A percentile compares a stretch with the other conserved stretches of the same genome.
phyloP scores from a whole-genome alignment of 2,113 vertebrate genomes.

The Chascanopsetta lugubris region DNA sequence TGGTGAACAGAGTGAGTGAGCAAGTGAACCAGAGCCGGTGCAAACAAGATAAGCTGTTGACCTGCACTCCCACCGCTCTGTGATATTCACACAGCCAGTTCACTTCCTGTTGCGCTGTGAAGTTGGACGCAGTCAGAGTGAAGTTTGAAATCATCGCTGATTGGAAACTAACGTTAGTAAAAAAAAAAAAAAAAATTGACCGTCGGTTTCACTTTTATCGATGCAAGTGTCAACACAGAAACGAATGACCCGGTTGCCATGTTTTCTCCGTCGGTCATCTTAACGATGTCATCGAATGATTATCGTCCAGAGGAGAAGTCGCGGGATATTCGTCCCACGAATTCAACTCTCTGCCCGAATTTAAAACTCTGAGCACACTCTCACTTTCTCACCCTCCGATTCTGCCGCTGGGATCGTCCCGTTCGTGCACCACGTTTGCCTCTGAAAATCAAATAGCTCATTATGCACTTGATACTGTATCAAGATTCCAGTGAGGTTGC shows the following conservation, averaged over 20 bases:
- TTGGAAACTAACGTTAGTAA: too few species aligned
- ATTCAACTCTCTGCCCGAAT: neutral
- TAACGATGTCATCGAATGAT: neutral
- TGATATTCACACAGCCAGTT: too few species aligned
- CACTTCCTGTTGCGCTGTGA: too few species aligned
- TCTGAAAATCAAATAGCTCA: slow-evolving; percentile 21
- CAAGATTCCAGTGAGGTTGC: slow-evolving; percentile 21
- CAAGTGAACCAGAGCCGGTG: too few species aligned
- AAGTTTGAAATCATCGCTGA: too few species aligned
- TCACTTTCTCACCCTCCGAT: neutral
- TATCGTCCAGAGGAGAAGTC: neutral
- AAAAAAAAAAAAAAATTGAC: too few species aligned
- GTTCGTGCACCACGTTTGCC: slow-evolving; percentile 4
- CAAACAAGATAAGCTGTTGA: too few species aligned
- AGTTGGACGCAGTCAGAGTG: too few species aligned
- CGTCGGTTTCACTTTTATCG: too few species aligned
- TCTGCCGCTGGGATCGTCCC: slow-evolving; percentile 5
- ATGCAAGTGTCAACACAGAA: neutral
- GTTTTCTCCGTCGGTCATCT: neutral
- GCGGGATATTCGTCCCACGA: too few species aligned
- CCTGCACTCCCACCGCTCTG: too few species aligned
- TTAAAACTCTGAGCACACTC: slow-evolving; percentile 2
- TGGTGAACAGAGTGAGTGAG: too few species aligned
- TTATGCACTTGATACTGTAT: slow-evolving; percentile 34
- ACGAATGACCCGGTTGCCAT: neutral